Evolutionary conservation across 2,113 vertebrate species (phyloP).

Genomic region (Hippocampus comes): DNA sequence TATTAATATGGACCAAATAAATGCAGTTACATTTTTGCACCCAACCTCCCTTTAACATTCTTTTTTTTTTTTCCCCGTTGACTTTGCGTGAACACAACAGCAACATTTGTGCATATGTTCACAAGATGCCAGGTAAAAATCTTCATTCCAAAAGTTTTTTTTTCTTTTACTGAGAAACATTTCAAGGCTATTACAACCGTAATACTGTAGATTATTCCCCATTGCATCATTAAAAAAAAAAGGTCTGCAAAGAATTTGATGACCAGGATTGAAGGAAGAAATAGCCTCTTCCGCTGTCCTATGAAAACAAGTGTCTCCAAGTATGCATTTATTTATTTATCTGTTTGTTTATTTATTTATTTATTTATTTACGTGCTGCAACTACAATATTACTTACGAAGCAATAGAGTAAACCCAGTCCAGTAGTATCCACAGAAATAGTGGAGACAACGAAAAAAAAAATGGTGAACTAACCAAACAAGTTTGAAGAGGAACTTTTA

Average conservation of each 20-base stretch:
- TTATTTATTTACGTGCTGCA: not conserved
- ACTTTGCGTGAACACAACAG: not conserved
- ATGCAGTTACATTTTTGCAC: slow-evolving; percentile 20
- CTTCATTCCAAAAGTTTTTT: not conserved
- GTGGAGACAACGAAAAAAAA: too few species aligned
- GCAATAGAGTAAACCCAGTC: too few species aligned
- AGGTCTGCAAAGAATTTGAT: not conserved
- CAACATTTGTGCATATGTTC: not conserved
- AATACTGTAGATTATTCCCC: not conserved
- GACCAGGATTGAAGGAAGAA: not conserved
- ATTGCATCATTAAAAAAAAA: not conserved
- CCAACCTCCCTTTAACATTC: not conserved
- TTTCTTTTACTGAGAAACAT: not conserved
- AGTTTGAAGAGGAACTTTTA: too few species aligned
- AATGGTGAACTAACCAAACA: too few species aligned
- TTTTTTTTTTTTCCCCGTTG: not conserved
- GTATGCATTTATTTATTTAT: not conserved
- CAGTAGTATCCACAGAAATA: too few species aligned
- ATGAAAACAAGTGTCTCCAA: too few species aligned
- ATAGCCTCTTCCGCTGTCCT: too few species aligned
- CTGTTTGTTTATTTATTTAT: too few species aligned
- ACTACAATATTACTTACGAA: too few species aligned
- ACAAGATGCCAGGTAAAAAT: not conserved
- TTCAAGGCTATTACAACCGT: not conserved
- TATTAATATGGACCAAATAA: slow-evolving; percentile 54